Evolutionary conservation across 2,797 vertebrate species (phyloP).

Genomic region (Rousettus madagascariensis): DNA sequence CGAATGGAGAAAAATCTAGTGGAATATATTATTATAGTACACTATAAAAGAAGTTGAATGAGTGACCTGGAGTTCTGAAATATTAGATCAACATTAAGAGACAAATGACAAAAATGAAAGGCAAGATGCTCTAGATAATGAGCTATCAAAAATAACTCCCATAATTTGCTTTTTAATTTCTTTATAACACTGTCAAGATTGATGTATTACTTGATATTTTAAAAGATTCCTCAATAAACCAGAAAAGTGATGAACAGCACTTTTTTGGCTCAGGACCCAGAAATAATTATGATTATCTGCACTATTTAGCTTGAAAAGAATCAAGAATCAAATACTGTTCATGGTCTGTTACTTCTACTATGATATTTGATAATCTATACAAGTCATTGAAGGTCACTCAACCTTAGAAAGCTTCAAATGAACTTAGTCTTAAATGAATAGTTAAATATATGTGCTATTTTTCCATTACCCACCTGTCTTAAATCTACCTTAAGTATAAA

Average conservation of each 20-base stretch:
- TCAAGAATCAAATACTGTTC: conserved; percentile 80
- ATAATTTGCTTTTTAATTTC: conserved; percentile 84
- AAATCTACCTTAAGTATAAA: conserved; percentile 35
- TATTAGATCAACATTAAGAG: conserved; percentile 64
- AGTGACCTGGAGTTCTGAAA: conserved; percentile 61
- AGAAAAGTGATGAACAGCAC: conserved; percentile 80
- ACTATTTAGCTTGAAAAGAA: conserved; percentile 85
- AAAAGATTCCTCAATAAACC: conserved; percentile 82
- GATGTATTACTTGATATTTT: conserved; percentile 84
- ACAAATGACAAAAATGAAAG: conserved; percentile 77
- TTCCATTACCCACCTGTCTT: conserved; percentile 62
- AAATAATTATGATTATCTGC: conserved; percentile 86
- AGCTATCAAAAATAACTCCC: conserved; percentile 80
- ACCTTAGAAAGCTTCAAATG: conserved; percentile 72
- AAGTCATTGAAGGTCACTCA: conserved; percentile 81
- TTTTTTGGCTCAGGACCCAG: conserved; percentile 82
- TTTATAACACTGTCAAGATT: conserved; percentile 82
- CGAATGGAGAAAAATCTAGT: conserved; percentile 59
- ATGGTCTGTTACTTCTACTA: conserved; percentile 82
- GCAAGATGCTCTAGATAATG: conserved; percentile 75
- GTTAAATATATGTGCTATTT: conserved; percentile 64
- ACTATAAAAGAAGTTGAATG: conserved; percentile 49
- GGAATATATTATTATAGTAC: background rate
- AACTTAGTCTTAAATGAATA: conserved; percentile 79
- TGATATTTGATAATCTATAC: conserved; percentile 84